A percentile compares a stretch with the other conserved stretches of the same genome.
phyloP scores from a whole-genome alignment of 2,797 vertebrate genomes.

The Pteropus rufus region DNA sequence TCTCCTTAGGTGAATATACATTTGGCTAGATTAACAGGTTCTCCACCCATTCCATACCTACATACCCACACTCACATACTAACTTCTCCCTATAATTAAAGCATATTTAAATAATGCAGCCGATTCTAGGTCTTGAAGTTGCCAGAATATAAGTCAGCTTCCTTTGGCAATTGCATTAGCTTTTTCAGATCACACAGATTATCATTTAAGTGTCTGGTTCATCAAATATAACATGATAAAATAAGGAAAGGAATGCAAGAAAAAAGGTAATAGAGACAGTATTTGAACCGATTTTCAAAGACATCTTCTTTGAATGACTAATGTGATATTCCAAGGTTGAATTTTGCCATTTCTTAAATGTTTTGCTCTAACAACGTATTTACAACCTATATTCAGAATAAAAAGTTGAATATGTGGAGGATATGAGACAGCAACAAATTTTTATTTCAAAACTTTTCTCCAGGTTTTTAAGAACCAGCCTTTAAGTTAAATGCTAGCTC shows the following conservation, averaged over 20 bases:
- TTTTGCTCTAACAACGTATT: conserved; percentile 61
- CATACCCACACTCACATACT: background rate
- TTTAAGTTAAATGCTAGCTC: conserved; percentile 60
- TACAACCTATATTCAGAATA: conserved; percentile 37
- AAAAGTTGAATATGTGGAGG: conserved; percentile 54
- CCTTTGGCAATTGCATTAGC: conserved; percentile 10
- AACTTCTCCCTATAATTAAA: background rate
- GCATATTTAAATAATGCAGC: conserved; percentile 20
- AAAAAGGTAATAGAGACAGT: conserved; percentile 35
- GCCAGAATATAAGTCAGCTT: conserved; percentile 26
- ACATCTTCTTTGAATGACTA: conserved; percentile 59
- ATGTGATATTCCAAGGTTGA: conserved; percentile 31
- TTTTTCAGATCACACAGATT: conserved; percentile 46
- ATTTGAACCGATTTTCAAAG: conserved; percentile 61
- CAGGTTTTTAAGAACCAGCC: conserved; percentile 47
- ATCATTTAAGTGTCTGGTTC: conserved; percentile 54
- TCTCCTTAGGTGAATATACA: background rate
- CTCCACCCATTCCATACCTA: background rate
- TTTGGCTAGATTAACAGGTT: background rate
- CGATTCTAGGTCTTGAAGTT: background rate
- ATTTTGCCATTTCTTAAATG: conserved; percentile 61
- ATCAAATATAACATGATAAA: conserved; percentile 47
- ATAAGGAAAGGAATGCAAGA: conserved; percentile 53
- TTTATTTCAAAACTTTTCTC: conserved; percentile 52
- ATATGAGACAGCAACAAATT: conserved; percentile 41